These are phyloP conservation scores for Pomatostomus ruficeps DNA, from an alignment of 2,113 vertebrate genomes.

Conservation along the genomic window DNA sequence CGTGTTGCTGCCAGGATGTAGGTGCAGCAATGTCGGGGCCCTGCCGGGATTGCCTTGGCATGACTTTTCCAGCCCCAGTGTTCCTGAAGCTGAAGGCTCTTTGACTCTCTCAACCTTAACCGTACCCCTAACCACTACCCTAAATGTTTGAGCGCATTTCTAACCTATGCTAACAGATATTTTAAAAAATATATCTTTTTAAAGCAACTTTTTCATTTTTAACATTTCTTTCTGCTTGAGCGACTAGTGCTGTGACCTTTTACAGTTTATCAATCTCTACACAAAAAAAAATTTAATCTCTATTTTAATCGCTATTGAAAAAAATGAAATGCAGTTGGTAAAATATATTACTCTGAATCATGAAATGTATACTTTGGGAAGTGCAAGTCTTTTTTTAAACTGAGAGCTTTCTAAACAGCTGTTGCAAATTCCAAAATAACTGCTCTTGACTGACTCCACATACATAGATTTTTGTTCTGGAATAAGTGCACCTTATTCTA, in stretches of 20 bases:
- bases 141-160: not conserved
- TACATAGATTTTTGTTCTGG: not conserved
- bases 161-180: not conserved
- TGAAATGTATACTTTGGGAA: not conserved
- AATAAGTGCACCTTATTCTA: not conserved
- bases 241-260: not conserved
- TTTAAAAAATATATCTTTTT: rapidly evolving
- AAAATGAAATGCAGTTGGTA: not conserved
- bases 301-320: not conserved
- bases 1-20: not conserved
- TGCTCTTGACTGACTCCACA: not conserved
- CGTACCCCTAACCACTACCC: not conserved
- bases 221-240: not conserved
- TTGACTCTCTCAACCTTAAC: not conserved
- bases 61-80: not conserved
- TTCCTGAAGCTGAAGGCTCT: not conserved
- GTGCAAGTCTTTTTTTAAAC: not conserved
- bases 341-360: not conserved
- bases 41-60: not conserved
- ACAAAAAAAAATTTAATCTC: not conserved
- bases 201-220: not conserved
- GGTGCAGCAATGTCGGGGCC: not conserved
- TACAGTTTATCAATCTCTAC: not conserved
- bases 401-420: not conserved
- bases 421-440: not conserved